Evolutionary conservation across 2,888 invertebrate genomes (phyloP).

Genomic region (Tuberolachnus salignus): DNA sequence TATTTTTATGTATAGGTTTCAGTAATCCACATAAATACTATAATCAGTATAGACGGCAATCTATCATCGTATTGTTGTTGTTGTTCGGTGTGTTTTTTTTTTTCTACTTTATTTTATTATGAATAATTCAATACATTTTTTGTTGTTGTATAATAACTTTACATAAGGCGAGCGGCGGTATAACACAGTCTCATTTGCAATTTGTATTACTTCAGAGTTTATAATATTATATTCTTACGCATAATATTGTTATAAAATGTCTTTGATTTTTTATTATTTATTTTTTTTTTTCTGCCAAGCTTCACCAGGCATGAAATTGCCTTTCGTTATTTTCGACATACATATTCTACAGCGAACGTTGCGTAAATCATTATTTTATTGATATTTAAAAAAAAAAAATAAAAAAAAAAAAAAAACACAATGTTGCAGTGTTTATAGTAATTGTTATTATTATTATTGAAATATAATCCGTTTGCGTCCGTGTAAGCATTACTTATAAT

Average conservation of each 20-base stretch:
- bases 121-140: not conserved
- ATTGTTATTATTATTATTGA: slow-evolving; percentile 15
- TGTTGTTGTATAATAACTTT: not conserved
- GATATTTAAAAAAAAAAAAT: not conserved
- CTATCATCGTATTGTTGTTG: not conserved
- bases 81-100: too few relatives aligned
- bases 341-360: slow-evolving; percentile 25
- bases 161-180: not conserved
- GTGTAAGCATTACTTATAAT: not conserved
- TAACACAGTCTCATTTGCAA: not conserved
- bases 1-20: too few relatives aligned
- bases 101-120: not conserved
- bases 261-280: not conserved
- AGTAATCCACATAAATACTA: not conserved
- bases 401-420: slow-evolving; percentile 18
- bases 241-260: too few relatives aligned
- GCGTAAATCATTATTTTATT: slow-evolving; percentile 40
- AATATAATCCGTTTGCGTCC: not conserved
- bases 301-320: slow-evolving; percentile 52
- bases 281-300: slow-evolving; percentile 27
- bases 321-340: slow-evolving; percentile 51
- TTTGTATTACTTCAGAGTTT: slow-evolving; percentile 10
- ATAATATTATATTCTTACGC: too few relatives aligned
- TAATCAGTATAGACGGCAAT: not conserved
- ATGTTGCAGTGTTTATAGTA: not conserved